Base-by-base conservation (phyloP, 2,797 vertebrate genomes). In the Holocentrus rufus region DNA sequence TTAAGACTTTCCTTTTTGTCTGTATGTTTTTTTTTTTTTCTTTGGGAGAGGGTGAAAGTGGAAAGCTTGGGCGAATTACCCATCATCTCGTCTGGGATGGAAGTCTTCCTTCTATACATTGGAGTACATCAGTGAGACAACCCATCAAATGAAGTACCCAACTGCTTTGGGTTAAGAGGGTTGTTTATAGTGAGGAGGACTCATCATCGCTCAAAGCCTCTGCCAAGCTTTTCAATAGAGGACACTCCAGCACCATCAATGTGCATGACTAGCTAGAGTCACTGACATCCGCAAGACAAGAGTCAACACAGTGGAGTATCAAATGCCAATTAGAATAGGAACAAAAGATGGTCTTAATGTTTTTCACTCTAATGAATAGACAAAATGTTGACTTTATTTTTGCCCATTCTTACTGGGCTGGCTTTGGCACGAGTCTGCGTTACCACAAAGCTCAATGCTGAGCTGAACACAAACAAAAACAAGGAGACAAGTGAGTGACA, bases 401-500 rank as follows among this genome's bases (percentile, higher is more conserved):
- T 79, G 84, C 76, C 80, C 81, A 60, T 89, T 86, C 64, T 84
- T 78, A 81, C 66, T 72, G 77, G 69, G 49, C 67, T 81, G 75
- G 77, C 69, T 86, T 80, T 90, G 85, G 81, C 79, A 69, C 4
- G 42, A 71, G 66, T 60, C 44, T 27, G 50, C 44, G 74, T 73
- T 72, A 84, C 90, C 88, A 52, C 83, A 88, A 67, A 87, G 79
- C 80, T 83, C 85, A 76, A 88, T 69, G 64, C 68, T 83, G 70
- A 88, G 83, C 72, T 65, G 67, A 88, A 85, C 80, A 87, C 76
- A 87, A 84, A 90, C 81, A 87, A 80, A 92, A 83, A 70, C 74
- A 74, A 59, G 81, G 86, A 50, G 65, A 85, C 84, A 89, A 90
- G 74, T 85, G 85, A 85, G 42, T 82, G 88, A 88, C 82, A 86